These are phyloP conservation scores for Virgularia gustaviana DNA, from an alignment of 92 coral and sea anemone species.

Conservation along the genomic window DNA sequence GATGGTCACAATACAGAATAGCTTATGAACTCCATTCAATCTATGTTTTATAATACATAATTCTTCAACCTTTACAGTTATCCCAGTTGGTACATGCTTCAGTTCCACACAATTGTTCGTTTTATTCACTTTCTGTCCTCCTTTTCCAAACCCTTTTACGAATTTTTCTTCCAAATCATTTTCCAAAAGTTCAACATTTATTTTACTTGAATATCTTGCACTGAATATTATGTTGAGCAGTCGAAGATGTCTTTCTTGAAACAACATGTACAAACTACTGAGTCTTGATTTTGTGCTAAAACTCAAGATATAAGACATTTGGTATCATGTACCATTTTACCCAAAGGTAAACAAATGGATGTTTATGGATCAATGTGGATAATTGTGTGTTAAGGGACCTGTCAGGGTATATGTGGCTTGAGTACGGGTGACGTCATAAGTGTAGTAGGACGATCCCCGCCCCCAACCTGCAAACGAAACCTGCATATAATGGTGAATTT, in stretches of 20 bases:
- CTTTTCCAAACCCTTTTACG: conserved; percentile 96
- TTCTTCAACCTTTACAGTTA: conserved; percentile 72
- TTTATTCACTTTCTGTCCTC: conserved; percentile 93
- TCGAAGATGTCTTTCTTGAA: neutral
- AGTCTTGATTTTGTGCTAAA: too few species aligned
- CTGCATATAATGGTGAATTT: conserved; percentile 36
- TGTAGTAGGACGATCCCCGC: conserved; percentile 18
- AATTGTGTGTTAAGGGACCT: neutral
- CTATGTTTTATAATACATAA: too few species aligned
- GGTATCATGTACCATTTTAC: neutral
- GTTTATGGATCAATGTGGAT: neutral
- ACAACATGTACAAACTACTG: neutral
- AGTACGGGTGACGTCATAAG: conserved; percentile 25
- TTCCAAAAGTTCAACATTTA: conserved; percentile 51
- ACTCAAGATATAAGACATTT: neutral
- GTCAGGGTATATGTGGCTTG: too few species aligned
- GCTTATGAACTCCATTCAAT: too few species aligned
- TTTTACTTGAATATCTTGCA: neutral
- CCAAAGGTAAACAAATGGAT: neutral
- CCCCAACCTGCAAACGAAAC: conserved; percentile 23
- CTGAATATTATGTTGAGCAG: neutral
- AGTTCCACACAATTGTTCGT: conserved; percentile 92
- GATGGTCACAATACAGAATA: too few species aligned
- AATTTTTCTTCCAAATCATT: conserved; percentile 84
- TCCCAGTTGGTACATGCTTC: conserved; percentile 78